Base-by-base conservation (phyloP, 2,888 invertebrate genomes). In the Eupsilia transversa region DNA sequence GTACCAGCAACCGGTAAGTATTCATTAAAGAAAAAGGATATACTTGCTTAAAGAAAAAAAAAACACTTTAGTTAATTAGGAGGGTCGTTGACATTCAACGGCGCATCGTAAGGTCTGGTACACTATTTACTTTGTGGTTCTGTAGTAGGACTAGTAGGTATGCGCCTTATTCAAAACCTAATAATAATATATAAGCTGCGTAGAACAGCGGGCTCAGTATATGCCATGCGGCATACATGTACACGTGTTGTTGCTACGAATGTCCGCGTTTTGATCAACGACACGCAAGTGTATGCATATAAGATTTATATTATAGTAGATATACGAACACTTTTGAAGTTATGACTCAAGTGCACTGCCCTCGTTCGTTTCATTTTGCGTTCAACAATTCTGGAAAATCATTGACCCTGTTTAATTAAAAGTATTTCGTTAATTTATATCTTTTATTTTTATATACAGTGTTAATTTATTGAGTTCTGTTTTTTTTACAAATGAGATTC, bases 261-360 rank as follows among this genome's bases (percentile, higher is more conserved):
- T 84, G 84, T 86, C 84, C 84, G 87, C 74, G 82, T 91, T 91
- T 89, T 89, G 88, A 92, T 92, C 90, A 89, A 87, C 85, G 88
- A 88, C 87, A 90, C 88, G 88, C 87, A 88, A 87, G 87, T 89
- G 33, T 91, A 54, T 30, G n/a, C 30, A 56, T 65, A 74, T 57
- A 72, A n/a, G 33, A 71, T 52, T 35, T 69, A 66, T 54, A 60
- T 43, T 57, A 60, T 14, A 38, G 49, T 33, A 68, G 3, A 35
- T 41, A 63, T 49, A 61, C 38, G 49, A 61, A 68, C 38, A 61
- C 30, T 66, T 68, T 80, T 80, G 38, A 52, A 63, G 49, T 73
- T 75, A 74, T 89, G 89, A 90, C 87, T 91, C 91, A 92, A 94
- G 93, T 92, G 89, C 92, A 92, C 82, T 90, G 93, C 89, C 92